Evolutionary conservation across 2,888 invertebrate species (phyloP), one percentile per base, ranked within the genome.

Genomic region (Mythimna loreyi): DNA sequence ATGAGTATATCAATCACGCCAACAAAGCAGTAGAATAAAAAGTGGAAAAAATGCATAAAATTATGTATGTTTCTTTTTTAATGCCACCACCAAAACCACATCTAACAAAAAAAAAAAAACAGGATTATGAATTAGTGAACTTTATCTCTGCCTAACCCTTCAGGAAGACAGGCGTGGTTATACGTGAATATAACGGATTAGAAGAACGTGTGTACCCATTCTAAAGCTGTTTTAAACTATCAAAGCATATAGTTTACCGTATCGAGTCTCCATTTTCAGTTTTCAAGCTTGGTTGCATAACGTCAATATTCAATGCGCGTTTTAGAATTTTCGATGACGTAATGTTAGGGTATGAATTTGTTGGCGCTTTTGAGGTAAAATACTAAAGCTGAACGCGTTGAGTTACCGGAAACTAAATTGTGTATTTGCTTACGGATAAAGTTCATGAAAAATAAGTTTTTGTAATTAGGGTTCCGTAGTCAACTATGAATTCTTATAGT

Each of bases 221-320:
- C n/a, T 47, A 50, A 40, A 30, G 9, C 5, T 16, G 36, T 40
- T 62, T 50, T 23, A 63, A 28, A 66, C 13, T 40, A 40, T 5
- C 40, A 40, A 40, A 40, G 40, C 16, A 40, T 13, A 56, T 23
- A 30, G 7, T 23, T 28, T 25, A 16, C 16, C 8, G 30, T 30
- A 13, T 30, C 13, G 43, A 33, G 11, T 47, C 40, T 61, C 43
- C 25, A 65, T 65, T 61, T 75, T 61, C 49, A 40, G 52, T 21
- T 68, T 28, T 49, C 23, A 52, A 56, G 13, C 33, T 33, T 43
- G 33, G 8, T 74, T 56, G 49, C 73, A 59, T 74, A 53, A 62
- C 67, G 6, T 55, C 45, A 52, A 58, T 16, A 45, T 55, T 45
- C 59, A 21, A 56, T 36, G 50, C 56, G 45, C 21, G 49, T 30